Evolutionary conservation across 2,113 vertebrate species (phyloP), one percentile per base, ranked within the genome.

Genomic region (Panthera tigris): DNA sequence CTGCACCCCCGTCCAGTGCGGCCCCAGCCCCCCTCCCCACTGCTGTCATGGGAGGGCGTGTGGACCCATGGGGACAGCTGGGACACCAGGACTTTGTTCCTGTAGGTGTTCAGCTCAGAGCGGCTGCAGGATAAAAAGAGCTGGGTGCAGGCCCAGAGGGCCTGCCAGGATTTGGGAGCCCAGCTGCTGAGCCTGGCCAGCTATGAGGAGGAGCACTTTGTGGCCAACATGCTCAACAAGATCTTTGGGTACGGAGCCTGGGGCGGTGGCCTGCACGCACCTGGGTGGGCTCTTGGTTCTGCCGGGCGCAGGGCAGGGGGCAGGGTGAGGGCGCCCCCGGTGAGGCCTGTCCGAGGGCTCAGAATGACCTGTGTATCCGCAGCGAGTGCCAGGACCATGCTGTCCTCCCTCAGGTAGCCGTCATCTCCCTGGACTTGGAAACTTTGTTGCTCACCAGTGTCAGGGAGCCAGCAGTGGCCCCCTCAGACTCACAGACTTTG

Each of bases 141-240:
- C 8, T 99, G 99, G 99, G 98, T 99, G 1, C 98, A 99, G 68
- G 99, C 99, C 0, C 99, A 99, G 95, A 98, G 99, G 61, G 99
- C 98, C 95, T 99, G 99, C 97, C 98, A 76, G 78, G 99, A 98
- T 86, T 97, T 99, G 48, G 99, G 99, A 5, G 99, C 99, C 27
- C 99, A 99, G 96, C 99, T 99, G 97, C 98, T 99, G 98, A 99
- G 99, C 97, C 98, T 99, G 97, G 98, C 98, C 96, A 98, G 98
- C 96, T 99, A 99, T 0, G 99, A 99, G 63, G 99, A 99, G 97
- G 99, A 99, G 76, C 99, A 99, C 39, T 99, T 99, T 4, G 94
- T 99, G 0, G 97, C 99, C 95, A 98, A 99, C 98, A 97, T 99
- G 89, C 99, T 99, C 85, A 99, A 99, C 63, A 99, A 99, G 98